Evolutionary conservation across 2,113 vertebrate species (phyloP).

Genomic region (Limanda limanda): DNA sequence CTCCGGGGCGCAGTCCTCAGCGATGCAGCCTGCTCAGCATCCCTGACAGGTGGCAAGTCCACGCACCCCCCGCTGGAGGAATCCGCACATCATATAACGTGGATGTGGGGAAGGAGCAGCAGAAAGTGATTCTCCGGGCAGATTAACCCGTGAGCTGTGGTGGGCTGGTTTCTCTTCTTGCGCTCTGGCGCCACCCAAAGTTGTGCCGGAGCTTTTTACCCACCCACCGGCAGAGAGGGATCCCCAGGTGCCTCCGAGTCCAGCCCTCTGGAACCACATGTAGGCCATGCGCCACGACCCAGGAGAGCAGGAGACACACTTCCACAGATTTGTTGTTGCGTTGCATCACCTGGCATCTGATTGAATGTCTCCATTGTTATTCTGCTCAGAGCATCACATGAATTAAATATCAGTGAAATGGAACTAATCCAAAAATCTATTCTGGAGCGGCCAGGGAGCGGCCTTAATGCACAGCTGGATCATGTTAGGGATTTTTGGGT

Average conservation of each 20-base stretch:
- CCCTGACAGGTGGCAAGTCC: conserved; percentile 60
- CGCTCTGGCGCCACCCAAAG: conserved; percentile 80
- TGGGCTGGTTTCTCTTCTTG: conserved; percentile 38
- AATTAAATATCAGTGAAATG: conserved; percentile 34
- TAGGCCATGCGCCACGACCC: background rate
- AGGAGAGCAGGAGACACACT: background rate
- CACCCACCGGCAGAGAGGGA: conserved; percentile 3
- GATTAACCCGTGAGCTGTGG: conserved; percentile 53
- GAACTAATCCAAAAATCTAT: conserved; percentile 33
- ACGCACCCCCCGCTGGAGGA: conserved; percentile 38
- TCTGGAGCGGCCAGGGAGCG: background rate
- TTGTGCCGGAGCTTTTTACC: conserved; percentile 12
- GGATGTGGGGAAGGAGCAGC: conserved; percentile 51
- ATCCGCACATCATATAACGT: conserved; percentile 46
- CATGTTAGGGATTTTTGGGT: background rate
- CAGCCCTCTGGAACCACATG: conserved; percentile 4
- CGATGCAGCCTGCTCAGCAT: conserved; percentile 13
- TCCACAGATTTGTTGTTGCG: background rate
- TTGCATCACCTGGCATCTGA: background rate
- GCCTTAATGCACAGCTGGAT: background rate
- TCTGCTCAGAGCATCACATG: conserved; percentile 3
- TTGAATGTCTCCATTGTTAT: conserved; percentile 11
- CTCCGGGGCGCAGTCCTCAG: conserved; percentile 14
- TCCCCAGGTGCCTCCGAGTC: conserved; percentile 9
- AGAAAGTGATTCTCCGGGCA: conserved; percentile 40